Evolutionary conservation across 2,888 invertebrate genomes (phyloP), one percentile per base, ranked within the genome.

Genomic region (Caenorhabditis doughertyi): DNA sequence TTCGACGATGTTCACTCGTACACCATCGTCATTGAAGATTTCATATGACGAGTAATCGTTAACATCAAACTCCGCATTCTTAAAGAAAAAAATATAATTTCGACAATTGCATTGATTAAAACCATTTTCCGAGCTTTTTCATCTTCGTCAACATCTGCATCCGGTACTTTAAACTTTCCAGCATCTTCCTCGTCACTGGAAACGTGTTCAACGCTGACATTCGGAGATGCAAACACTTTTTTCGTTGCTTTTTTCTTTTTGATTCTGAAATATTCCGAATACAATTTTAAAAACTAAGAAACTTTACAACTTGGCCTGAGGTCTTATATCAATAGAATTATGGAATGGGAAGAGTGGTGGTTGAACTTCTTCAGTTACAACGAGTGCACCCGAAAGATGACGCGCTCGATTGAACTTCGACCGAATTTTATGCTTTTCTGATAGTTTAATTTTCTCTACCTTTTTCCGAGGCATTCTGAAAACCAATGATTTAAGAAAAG

Each of bases 391-490:
- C 1, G 21, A 21, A n/a, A 39, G 25, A 3, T 2, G 18, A 13
- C 60, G 60, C 11, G 23, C 7, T 0, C 53, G 68, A 27, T 16
- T 23, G 25, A 44, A 68, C 9, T n/a, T 18, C 18, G 23, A 55
- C 21, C 55, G 27, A 2, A 13, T 18, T 44, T 55, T 56, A 23
- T 68, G 42, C 39, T 27, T 23, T 35, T 49, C 47, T 21, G 47
- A 49, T n/a, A 35, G 13, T 16, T 29, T 29, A 18, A 25, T 21
- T 49, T 49, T 64, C 1, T 47, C 60, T 60, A 44, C 42, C 23
- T 68, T 67, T 29, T 77, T 79, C n/a, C 70, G 77, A n/a, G 68
- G 77, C 70, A 79, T 79, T 62, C 49, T 32, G 32, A 7, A 29
- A 60, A 42, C 9, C 32, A 39, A 13, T 39, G 39, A 39, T 5